Conservation (phyloP, 2,888 invertebrate species). For the Drosophila buzzatii region DNA sequence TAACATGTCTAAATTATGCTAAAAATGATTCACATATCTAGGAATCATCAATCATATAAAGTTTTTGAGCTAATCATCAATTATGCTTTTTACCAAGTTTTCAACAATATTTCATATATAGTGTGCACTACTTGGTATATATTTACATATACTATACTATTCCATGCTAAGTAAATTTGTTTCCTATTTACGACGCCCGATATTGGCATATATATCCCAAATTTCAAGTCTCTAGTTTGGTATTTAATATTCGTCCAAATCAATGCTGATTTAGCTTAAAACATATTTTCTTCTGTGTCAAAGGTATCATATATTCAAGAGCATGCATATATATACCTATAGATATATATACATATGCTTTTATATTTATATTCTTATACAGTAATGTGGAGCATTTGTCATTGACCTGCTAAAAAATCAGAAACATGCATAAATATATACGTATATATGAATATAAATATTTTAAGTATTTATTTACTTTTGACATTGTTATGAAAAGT, state of each 20-base stretch:
- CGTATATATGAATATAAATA: constrained; percentile 12
- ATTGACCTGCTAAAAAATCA: constrained; percentile 67
- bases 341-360: background rate
- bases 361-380: constrained; percentile 29
- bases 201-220: background rate
- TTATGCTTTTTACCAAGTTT: background rate
- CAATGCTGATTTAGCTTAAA: background rate
- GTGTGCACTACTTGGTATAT: background rate
- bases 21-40: background rate
- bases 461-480: constrained; percentile 44
- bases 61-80: background rate
- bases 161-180: no score
- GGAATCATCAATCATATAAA: background rate
- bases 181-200: background rate
- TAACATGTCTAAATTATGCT: background rate
- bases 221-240: background rate
- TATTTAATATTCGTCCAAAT: background rate
- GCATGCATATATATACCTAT: no score
- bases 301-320: background rate
- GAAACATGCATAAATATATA: constrained; percentile 23
- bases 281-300: background rate
- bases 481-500: constrained; percentile 17
- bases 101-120: background rate
- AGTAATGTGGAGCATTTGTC: constrained; percentile 62
- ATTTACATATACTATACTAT: no score